Base-by-base conservation (phyloP, 2,797 vertebrate species). In the Pyrocephalus nanus region DNA sequence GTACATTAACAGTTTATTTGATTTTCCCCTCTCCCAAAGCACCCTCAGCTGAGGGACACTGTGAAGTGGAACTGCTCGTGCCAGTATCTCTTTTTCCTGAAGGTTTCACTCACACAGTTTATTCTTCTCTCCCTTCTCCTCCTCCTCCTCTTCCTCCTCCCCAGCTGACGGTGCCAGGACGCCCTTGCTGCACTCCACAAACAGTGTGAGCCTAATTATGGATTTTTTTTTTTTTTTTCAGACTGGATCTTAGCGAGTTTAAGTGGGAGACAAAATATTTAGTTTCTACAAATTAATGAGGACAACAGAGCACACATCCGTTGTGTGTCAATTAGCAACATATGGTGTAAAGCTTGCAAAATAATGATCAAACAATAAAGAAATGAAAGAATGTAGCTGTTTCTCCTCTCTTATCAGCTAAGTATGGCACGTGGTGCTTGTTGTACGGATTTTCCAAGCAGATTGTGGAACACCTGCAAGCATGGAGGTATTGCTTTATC, bases 401-500 rank as follows among this genome's bases (percentile, higher is more conserved):
- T 51, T 26, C 81, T 92, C 61, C 86, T 51, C 82, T 82, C 88
- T 72, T 26, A 75, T 85, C 65, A 91, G 25, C 79, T 88, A 93
- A 95, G 93, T 94, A 80, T 55, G 81, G 57, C 30, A 13, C 9
- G 15, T 26, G 67, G 83, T 78, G 45, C 71, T 89, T 91, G 60
- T 62, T 62, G 53, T 70, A 88, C 76, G 83, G 73, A 88, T 93
- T 96, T 97, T 87, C 94, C 45, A 58, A 86, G 95, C 97, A 97
- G 97, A 97, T 96, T 98, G 97, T 83, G 69, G 84, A 96, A 97
- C 98, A 97, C 97, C 97, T 98, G 97, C 78, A 78, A 96, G 43
- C 5, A 29, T n/a, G 27, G 65, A 82, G 86, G 95, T 93, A 64
- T 80, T 75, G 80, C 82, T 94, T 87, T 75, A 70, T 30, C 23